These are phyloP conservation scores for Pelmatolapia mariae DNA, from an alignment of 2,113 vertebrate species.

Conservation along the genomic window DNA sequence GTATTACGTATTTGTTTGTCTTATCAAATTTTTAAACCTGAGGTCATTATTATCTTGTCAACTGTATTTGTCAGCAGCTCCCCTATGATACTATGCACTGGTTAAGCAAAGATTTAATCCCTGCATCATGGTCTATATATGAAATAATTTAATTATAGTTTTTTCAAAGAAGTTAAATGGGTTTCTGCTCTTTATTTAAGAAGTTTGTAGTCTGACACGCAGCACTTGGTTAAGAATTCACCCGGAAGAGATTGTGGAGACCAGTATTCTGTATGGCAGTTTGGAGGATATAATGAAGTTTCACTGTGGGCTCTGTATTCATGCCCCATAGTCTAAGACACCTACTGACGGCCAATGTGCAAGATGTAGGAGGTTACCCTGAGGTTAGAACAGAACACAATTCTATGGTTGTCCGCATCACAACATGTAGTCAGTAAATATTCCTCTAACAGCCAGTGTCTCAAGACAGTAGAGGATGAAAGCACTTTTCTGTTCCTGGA, in stretches of 20 bases:
- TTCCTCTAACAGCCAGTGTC: not conserved
- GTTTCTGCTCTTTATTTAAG: not conserved
- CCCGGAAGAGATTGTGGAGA: conserved; percentile 84
- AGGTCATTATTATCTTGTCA: not conserved
- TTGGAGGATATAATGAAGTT: conserved; percentile 89
- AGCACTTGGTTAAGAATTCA: conserved; percentile 90
- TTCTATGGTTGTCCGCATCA: not conserved
- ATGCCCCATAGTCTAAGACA: conserved; percentile 96
- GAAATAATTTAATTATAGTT: not conserved
- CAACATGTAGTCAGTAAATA: not conserved
- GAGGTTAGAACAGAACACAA: conserved; percentile 68
- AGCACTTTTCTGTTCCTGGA: not conserved
- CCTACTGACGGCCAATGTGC: conserved; percentile 91
- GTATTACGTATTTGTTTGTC: not conserved
- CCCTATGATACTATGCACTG: not conserved
- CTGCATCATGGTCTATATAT: not conserved
- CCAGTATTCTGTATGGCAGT: conserved; percentile 78
- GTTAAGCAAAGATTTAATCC: not conserved
- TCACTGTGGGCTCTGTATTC: conserved; percentile 86
- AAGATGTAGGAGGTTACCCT: conserved; percentile 94
- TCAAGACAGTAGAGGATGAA: not conserved
- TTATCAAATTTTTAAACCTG: not conserved
- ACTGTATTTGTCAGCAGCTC: not conserved
- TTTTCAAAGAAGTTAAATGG: not conserved
- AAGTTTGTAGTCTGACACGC: conserved; percentile 81